Evolutionary conservation across 2,113 vertebrate species (phyloP).

Genomic region (Nannospalax galili): DNA sequence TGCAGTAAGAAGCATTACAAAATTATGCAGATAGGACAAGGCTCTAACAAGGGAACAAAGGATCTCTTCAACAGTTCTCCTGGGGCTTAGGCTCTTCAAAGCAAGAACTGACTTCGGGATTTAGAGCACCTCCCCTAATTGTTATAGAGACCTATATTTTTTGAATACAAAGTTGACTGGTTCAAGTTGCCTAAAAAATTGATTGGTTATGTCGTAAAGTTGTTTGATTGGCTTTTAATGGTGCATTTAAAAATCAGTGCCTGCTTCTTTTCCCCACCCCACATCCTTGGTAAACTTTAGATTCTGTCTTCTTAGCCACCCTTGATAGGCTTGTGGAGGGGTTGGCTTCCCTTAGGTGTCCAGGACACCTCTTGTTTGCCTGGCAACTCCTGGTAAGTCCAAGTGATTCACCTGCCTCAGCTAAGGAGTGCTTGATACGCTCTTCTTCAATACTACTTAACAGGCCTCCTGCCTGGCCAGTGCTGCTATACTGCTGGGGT

Average conservation of each 20-base stretch:
- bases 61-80: background rate
- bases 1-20: background rate
- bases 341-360: background rate
- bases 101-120: background rate
- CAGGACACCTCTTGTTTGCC: background rate
- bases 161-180: background rate
- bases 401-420: background rate
- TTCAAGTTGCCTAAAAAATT: background rate
- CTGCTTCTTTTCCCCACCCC: fast-evolving
- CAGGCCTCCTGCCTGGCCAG: background rate
- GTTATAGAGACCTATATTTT: background rate
- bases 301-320: background rate
- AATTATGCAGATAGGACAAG: background rate
- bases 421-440: background rate
- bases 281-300: background rate
- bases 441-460: background rate
- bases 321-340: background rate
- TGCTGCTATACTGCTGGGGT: background rate
- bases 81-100: background rate
- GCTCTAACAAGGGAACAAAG: background rate
- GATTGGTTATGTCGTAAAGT: conserved; percentile 28
- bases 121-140: background rate
- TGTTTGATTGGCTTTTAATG: background rate
- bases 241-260: background rate
- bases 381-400: background rate